Evolutionary conservation across 2,888 invertebrate genomes (phyloP).

Genomic region (Spisula solida): DNA sequence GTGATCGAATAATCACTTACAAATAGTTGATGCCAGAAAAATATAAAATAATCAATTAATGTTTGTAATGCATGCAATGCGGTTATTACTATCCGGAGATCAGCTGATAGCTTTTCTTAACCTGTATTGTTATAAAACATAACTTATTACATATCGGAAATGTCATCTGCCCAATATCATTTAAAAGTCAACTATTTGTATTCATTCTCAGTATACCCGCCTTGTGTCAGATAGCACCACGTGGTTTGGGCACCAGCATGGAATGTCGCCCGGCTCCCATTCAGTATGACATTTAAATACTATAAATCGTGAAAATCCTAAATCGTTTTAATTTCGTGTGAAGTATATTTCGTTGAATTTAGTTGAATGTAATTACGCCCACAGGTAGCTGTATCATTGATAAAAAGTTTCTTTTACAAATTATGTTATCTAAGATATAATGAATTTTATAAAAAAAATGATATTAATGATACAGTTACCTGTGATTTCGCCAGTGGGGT

Average conservation of each 20-base stretch:
- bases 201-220: neutral
- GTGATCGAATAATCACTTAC: neutral
- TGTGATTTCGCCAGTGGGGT: too few relatives aligned
- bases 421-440: too few relatives aligned
- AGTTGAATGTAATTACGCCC: too few relatives aligned
- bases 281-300: too few relatives aligned
- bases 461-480: too few relatives aligned
- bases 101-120: neutral
- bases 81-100: neutral
- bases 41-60: neutral
- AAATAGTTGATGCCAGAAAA: neutral
- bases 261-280: neutral
- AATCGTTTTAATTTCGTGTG: too few relatives aligned
- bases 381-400: too few relatives aligned
- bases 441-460: too few relatives aligned
- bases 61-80: conserved; percentile 5
- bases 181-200: conserved; percentile 18
- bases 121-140: neutral
- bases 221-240: neutral
- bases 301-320: too few relatives aligned
- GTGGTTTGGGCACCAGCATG: neutral
- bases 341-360: too few relatives aligned
- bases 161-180: neutral
- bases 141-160: neutral
- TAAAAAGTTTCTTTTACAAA: too few relatives aligned